These are phyloP conservation scores for Macrotis lagotis DNA, from an alignment of 2,113 vertebrate genomes.

Conservation along the genomic window DNA sequence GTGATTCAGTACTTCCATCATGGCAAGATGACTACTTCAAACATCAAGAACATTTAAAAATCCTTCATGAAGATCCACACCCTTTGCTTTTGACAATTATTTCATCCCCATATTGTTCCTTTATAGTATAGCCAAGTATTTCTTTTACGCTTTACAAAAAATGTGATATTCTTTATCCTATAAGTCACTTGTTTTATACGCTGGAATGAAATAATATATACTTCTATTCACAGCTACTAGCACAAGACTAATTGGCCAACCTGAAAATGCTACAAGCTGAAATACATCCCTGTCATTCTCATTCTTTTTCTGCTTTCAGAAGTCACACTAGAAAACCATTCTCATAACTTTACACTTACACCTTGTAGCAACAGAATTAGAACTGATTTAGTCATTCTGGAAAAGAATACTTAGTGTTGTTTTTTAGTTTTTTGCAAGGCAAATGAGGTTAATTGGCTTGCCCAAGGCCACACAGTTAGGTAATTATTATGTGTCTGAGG, in stretches of 20 bases:
- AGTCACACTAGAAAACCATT: neutral
- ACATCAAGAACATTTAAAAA: neutral
- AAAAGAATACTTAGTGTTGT: neutral
- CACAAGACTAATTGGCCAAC: constrained; percentile 32
- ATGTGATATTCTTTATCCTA: constrained; percentile 10
- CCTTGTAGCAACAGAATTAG: neutral
- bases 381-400: constrained; percentile 19
- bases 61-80: neutral
- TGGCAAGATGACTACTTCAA: neutral
- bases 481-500: too few species aligned
- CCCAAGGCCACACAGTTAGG: too few species aligned
- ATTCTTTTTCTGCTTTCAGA: neutral
- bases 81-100: neutral
- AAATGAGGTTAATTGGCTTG: too few species aligned
- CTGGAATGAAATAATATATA: neutral
- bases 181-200: constrained; percentile 37
- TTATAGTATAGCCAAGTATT: neutral
- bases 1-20: neutral
- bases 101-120: neutral
- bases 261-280: constrained; percentile 19
- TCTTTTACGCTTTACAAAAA: constrained; percentile 30
- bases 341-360: constrained; percentile 23
- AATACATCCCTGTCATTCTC: neutral
- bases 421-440: too few species aligned
- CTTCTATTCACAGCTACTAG: constrained; percentile 32